Evolutionary conservation across 2,888 invertebrate species (phyloP).

Genomic region (Cantharis flavilabris): DNA sequence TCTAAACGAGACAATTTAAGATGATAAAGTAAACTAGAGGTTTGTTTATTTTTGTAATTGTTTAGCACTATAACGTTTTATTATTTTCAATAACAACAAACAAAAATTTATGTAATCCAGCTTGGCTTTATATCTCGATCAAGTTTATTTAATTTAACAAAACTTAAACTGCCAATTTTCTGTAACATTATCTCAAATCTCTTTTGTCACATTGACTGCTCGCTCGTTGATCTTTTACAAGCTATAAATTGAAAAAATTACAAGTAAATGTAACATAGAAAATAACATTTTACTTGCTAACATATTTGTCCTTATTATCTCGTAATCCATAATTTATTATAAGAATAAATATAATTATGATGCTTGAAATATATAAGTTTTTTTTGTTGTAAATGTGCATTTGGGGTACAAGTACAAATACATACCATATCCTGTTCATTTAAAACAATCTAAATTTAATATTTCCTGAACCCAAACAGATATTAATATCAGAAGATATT

Average conservation of each 20-base stretch:
- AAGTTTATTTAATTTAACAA: not conserved
- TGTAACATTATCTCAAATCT: not conserved
- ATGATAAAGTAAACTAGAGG: slow-evolving; percentile 21
- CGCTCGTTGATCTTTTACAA: not conserved
- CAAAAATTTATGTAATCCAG: not conserved
- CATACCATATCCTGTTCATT: no score
- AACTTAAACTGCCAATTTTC: not conserved
- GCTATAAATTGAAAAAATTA: not conserved
- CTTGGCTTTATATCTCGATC: not conserved
- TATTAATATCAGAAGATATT: no score
- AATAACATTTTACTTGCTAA: not conserved
- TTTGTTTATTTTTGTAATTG: slow-evolving; percentile 26
- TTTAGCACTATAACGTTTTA: not conserved
- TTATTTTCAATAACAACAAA: not conserved
- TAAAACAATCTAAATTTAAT: no score
- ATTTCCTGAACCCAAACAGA: no score
- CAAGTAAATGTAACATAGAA: not conserved
- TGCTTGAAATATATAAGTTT: no score
- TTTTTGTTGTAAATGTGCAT: no score
- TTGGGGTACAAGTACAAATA: no score
- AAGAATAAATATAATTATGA: no score
- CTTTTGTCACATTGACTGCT: not conserved
- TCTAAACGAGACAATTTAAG: slow-evolving; percentile 35
- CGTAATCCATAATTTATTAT: no score
- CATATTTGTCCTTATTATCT: no score